Base-by-base conservation (phyloP, 2,113 vertebrate species). In the Sebastes fasciatus region DNA sequence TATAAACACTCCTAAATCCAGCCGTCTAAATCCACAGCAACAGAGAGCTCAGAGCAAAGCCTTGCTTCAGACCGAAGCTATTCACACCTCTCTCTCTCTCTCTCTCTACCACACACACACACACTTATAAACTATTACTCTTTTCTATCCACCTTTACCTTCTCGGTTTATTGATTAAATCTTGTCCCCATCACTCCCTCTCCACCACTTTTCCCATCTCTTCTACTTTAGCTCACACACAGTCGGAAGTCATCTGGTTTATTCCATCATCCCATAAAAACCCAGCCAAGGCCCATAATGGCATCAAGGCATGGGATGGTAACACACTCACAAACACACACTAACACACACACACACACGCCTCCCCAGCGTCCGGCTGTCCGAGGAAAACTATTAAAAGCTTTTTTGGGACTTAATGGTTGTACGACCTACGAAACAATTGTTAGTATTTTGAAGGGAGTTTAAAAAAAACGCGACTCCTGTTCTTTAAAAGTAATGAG, bases 21-120 rank as follows among this genome's bases (percentile, higher is more conserved):
- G 78, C 66, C 7, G 17, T 43, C 67, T 77, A 65, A 68, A 69
- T 55, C 84, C 77, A 75, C 73, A 78, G 84, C 62, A 74, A 73
- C 83, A 86, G 34, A 61, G 73, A 77, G 79, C 82, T 85, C 68
- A 75, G 74, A 82, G 55, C 52, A 79, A 88, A 78, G 79, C 82
- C 64, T 74, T n/a, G 46, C 54, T 52, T 77, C 67, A 88, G 61
- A 63, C 79, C n/a, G 1, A 16, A 83, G 66, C 71, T 77, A 83
- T 88, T 86, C 54, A 88, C 80, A 86, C 87, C 72, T 23, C 26
- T 34, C 26, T 34, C 26, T 34, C 26, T 26, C 23, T 7, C 62
- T 13, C 54, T 17, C 52, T 26, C 21, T 26, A 1, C 13, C n/a
- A 49, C 55, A 12, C 0, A 16, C 54, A 26, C 70, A 48, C 13